Evolutionary conservation across 2,888 invertebrate genomes (phyloP).

Genomic region (Scaptomyza caliginosa): DNA sequence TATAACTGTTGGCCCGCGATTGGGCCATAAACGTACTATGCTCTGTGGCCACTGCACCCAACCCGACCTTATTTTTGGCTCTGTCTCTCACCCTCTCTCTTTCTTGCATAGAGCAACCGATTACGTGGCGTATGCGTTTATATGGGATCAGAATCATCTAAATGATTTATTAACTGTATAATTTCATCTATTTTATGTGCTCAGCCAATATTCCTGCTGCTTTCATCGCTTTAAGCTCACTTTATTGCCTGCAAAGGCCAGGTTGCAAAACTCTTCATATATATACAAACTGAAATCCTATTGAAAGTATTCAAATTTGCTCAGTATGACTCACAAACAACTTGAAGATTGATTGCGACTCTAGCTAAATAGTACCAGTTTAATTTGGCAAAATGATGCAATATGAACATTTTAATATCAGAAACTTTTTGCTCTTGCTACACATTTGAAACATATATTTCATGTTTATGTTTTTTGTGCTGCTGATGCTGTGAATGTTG

Average conservation of each 20-base stretch:
- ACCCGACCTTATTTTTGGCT: background rate
- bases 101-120: background rate
- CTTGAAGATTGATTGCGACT: no score
- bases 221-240: background rate
- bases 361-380: no score
- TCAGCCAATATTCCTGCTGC: background rate
- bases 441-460: no score
- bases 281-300: background rate
- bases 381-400: no score
- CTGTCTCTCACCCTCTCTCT: background rate
- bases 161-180: constrained; percentile 71
- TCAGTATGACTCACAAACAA: no score
- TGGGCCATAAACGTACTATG: constrained; percentile 48
- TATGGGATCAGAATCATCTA: constrained; percentile 42
- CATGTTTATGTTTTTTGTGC: background rate
- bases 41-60: no score
- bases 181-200: constrained; percentile 67
- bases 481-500: constrained; percentile 1
- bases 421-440: no score
- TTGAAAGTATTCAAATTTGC: background rate
- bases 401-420: no score
- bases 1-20: constrained; percentile 60
- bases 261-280: no score
- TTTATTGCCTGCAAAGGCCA: no score
- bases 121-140: constrained; percentile 59